These are phyloP conservation scores for Danaus melanippus DNA, from an alignment of 1,140 invertebrate genomes.

Conservation along the genomic window DNA sequence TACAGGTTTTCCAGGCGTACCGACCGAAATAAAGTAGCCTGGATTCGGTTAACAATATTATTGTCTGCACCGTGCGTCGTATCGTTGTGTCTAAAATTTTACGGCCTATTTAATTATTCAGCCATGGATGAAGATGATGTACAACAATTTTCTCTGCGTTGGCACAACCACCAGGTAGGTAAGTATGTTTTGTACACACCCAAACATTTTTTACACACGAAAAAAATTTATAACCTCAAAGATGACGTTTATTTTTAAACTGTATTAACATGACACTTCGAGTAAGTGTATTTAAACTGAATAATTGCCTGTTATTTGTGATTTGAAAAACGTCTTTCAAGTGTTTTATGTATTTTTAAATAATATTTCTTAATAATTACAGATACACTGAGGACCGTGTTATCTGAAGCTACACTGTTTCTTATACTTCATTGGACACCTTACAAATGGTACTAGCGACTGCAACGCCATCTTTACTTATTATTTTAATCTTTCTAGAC, in stretches of 20 bases:
- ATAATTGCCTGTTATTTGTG: slow-evolving; percentile 9
- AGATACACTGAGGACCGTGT: slow-evolving; percentile 37
- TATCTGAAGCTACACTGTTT: slow-evolving; percentile 32
- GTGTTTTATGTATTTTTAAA: slow-evolving; percentile 14
- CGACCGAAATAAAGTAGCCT: slow-evolving; percentile 73
- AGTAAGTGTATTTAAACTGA: too few relatives aligned
- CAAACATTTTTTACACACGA: slow-evolving; percentile 27
- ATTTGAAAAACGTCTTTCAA: slow-evolving; percentile 1
- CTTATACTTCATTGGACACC: slow-evolving; percentile 26
- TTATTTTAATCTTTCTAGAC: slow-evolving; percentile 14
- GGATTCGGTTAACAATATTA: slow-evolving; percentile 71
- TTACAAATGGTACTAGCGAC: slow-evolving; percentile 30
- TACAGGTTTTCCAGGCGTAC: slow-evolving; percentile 73
- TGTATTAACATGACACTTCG: too few relatives aligned
- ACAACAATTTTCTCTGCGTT: slow-evolving; percentile 84
- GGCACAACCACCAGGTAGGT: slow-evolving; percentile 85
- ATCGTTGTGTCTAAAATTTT: slow-evolving; percentile 25
- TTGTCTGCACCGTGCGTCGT: slow-evolving; percentile 36
- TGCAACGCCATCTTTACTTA: slow-evolving; percentile 18
- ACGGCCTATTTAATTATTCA: slow-evolving; percentile 34
- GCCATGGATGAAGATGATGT: slow-evolving; percentile 73
- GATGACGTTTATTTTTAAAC: slow-evolving; percentile 4
- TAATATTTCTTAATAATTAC: slow-evolving; percentile 33
- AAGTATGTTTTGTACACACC: slow-evolving; percentile 30
- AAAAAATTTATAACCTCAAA: slow-evolving; percentile 1